Conservation (phyloP, 2,888 invertebrate genomes). For the Allygus modestus region DNA sequence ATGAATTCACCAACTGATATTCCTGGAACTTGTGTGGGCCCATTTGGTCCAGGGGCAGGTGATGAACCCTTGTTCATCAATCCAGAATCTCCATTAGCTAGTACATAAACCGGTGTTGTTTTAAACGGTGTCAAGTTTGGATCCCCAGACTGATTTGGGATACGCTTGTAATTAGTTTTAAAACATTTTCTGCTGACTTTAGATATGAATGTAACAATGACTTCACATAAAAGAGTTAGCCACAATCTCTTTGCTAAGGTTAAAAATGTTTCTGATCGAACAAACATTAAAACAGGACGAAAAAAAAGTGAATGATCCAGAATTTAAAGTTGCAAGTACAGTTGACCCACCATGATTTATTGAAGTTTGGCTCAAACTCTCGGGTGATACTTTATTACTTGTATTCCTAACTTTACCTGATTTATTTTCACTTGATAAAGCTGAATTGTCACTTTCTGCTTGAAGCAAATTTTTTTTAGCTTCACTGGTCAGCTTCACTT, state of each 20-base stretch:
- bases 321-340: neutral
- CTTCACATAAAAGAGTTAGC: conserved; percentile 42
- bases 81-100: conserved; percentile 7
- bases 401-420: neutral
- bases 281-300: neutral
- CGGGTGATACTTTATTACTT: neutral
- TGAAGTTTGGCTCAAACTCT: neutral
- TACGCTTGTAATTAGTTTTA: neutral
- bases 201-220: neutral
- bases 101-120: neutral
- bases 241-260: conserved; percentile 23
- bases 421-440: neutral
- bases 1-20: conserved; percentile 5
- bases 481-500: neutral
- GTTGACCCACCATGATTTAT: neutral
- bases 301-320: neutral
- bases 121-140: neutral
- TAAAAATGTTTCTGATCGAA: conserved; percentile 16
- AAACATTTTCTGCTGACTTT: neutral
- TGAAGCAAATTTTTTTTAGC: neutral
- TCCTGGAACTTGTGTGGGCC: neutral
- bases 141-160: neutral
- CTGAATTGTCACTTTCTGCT: neutral
- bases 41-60: neutral
- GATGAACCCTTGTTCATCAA: neutral